Percentiles rank a stretch among this genome's conserved stretches.
These are phyloP conservation scores for Procapra przewalskii DNA, from an alignment of 2,113 vertebrate species.

Conservation along the genomic window DNA sequence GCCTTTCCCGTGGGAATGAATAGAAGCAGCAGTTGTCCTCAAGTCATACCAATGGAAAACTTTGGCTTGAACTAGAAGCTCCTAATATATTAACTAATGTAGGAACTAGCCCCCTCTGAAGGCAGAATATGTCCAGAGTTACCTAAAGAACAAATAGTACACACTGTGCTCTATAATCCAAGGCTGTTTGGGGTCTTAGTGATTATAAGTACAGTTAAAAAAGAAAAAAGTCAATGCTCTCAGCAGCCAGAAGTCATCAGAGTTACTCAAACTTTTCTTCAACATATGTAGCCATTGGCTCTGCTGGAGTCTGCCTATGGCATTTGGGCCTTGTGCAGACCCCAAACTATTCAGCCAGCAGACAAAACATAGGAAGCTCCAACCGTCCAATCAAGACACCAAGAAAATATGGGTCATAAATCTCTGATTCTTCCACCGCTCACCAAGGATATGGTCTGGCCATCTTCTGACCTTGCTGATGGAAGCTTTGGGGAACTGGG, in stretches of 20 bases:
- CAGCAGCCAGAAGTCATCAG: conserved; percentile 39
- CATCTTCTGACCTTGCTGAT: neutral
- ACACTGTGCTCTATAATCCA: neutral
- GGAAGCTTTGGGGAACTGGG: neutral
- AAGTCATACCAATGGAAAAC: neutral
- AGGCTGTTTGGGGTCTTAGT: conserved; percentile 44
- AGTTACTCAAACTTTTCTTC: conserved; percentile 40
- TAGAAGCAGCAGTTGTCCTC: neutral
- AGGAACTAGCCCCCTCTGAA: conserved; percentile 3
- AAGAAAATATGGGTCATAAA: conserved; percentile 47
- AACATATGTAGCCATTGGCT: neutral
- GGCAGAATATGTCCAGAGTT: neutral
- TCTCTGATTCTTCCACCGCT: conserved; percentile 7
- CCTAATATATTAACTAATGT: neutral
- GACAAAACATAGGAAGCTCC: neutral
- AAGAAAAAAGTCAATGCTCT: conserved; percentile 59
- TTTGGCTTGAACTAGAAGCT: conserved; percentile 11
- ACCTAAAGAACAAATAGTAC: conserved; percentile 11
- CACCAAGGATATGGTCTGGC: neutral
- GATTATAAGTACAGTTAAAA: conserved; percentile 45
- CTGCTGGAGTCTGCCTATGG: conserved; percentile 29
- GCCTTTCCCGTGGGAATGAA: neutral
- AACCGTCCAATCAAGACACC: conserved; percentile 28
- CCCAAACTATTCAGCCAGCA: conserved; percentile 47
- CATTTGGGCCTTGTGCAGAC: conserved; percentile 25